A percentile compares a stretch with the other conserved stretches of the same genome.
These are phyloP conservation scores for Leptodactylus fuscus DNA, from an alignment of 2,113 vertebrate genomes.

Conservation along the genomic window DNA sequence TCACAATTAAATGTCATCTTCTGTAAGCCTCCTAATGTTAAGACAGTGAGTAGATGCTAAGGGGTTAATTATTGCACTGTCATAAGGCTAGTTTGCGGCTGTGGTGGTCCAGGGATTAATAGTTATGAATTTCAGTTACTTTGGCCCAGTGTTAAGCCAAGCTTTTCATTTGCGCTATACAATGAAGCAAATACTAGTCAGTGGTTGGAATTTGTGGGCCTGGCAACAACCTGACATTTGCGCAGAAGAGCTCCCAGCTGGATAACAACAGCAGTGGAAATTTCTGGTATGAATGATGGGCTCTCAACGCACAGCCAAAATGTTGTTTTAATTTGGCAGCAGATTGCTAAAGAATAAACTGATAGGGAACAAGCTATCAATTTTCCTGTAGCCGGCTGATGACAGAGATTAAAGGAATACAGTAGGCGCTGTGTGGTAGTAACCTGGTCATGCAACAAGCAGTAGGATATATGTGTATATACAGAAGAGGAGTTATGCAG, in stretches of 20 bases:
- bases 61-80: not conserved
- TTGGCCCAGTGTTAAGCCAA: conserved; percentile 3
- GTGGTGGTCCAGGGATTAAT: conserved; percentile 4
- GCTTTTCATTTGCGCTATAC: conserved; percentile 7
- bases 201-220: conserved; percentile 48
- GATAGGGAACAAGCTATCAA: conserved; percentile 58
- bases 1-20: too few relatives aligned
- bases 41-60: not conserved
- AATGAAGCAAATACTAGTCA: conserved; percentile 36
- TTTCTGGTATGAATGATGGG: conserved; percentile 56
- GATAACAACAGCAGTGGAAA: conserved; percentile 59
- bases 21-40: too few relatives aligned
- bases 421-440: conserved; percentile 40
- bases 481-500: not conserved
- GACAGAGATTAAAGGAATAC: conserved; percentile 22
- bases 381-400: conserved; percentile 29
- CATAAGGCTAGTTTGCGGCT: conserved; percentile 1
- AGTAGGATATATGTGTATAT: too few relatives aligned
- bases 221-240: conserved; percentile 50
- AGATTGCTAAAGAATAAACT: conserved; percentile 61
- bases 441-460: not conserved
- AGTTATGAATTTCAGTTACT: conserved; percentile 9
- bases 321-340: conserved; percentile 59
- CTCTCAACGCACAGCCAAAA: conserved; percentile 42
- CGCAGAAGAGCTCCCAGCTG: conserved; percentile 58